Evolutionary conservation across 2,113 vertebrate species (phyloP).

Genomic region (Opisthocomus hoazin): DNA sequence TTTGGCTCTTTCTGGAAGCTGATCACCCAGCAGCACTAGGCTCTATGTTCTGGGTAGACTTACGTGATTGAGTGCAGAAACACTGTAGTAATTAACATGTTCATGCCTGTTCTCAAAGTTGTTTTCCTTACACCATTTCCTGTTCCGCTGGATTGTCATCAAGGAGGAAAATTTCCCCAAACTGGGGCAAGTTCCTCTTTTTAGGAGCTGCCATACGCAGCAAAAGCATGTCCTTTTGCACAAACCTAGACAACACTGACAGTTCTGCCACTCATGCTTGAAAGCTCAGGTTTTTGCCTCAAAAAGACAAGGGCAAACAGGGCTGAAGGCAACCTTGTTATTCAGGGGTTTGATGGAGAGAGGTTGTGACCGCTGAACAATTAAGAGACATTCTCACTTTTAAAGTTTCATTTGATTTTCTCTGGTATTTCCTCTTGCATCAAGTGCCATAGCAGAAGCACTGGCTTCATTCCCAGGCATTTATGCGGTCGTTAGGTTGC

Average conservation of each 20-base stretch:
- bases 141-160: not conserved
- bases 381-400: slow-evolving; percentile 1
- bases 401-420: not conserved
- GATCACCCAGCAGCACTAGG: not conserved
- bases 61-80: not conserved
- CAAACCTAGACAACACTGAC: not conserved
- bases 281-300: not conserved
- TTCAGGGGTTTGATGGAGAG: not conserved
- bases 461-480: not conserved
- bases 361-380: not conserved
- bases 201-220: not conserved
- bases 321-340: not conserved
- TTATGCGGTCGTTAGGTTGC: accelerated
- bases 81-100: not conserved
- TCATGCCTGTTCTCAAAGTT: not conserved
- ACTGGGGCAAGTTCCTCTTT: not conserved
- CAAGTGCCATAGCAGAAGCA: not conserved
- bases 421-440: not conserved
- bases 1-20: slow-evolving; percentile 27
- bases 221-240: not conserved
- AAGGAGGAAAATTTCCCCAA: not conserved
- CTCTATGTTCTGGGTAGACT: not conserved
- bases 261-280: not conserved
- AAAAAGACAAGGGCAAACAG: not conserved
- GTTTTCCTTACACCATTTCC: not conserved